Percentiles rank a stretch among this genome's conserved stretches.
These are phyloP conservation scores for Butastur rufipennis DNA, from an alignment of 2,113 vertebrate genomes.

Conservation along the genomic window DNA sequence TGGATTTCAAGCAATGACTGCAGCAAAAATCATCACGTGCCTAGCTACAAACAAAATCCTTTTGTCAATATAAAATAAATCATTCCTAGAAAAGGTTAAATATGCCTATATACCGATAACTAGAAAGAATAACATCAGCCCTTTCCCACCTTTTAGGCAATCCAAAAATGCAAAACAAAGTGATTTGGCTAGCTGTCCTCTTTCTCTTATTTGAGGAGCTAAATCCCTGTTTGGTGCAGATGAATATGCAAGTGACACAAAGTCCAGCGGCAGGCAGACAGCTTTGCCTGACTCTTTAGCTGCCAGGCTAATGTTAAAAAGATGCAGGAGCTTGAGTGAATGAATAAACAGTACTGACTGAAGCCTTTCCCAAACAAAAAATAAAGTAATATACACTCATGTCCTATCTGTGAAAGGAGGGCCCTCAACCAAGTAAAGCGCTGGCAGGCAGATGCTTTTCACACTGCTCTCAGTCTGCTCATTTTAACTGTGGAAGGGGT, in stretches of 20 bases:
- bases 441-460: neutral
- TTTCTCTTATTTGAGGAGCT: neutral
- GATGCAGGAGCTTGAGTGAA: neutral
- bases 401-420: neutral
- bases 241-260: neutral
- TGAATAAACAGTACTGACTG: neutral
- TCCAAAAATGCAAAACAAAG: neutral
- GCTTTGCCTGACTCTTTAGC: neutral
- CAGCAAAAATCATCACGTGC: neutral
- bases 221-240: neutral
- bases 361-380: neutral
- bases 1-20: neutral
- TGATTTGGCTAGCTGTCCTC: neutral
- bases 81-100: neutral
- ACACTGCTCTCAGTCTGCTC: neutral
- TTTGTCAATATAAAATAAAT: neutral
- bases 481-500: slow-evolving; percentile 48
- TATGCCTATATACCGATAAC: neutral
- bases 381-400: neutral
- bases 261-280: neutral
- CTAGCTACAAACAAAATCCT: neutral
- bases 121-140: neutral
- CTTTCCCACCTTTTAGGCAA: neutral
- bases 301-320: neutral
- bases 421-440: neutral